Evolutionary conservation across 2,888 invertebrate species (phyloP).

Genomic region (Drosophila incognita): DNA sequence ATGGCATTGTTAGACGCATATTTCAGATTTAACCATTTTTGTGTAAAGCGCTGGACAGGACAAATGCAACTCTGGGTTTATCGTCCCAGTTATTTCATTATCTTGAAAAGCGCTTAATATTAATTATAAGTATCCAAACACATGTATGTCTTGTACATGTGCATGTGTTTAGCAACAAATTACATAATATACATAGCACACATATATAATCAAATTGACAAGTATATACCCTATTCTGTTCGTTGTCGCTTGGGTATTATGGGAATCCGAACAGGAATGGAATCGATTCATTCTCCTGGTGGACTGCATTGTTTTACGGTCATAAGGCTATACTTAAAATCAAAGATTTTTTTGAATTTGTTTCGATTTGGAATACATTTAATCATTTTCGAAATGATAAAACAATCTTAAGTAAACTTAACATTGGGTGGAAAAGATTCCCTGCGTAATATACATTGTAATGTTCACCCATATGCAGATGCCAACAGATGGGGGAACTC

Average conservation of each 20-base stretch:
- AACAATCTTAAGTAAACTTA: not conserved
- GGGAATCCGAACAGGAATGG: not conserved
- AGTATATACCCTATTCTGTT: slow-evolving; percentile 11
- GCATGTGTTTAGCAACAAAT: slow-evolving; percentile 35
- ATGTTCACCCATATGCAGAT: not conserved
- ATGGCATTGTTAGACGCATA: slow-evolving; percentile 34
- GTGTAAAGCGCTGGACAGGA: slow-evolving; percentile 13
- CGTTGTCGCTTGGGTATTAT: not conserved
- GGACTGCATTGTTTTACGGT: not conserved
- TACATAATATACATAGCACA: slow-evolving; percentile 37
- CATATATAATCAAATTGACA: slow-evolving; percentile 18
- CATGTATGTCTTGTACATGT: slow-evolving; percentile 8
- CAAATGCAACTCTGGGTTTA: not conserved
- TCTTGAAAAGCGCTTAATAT: slow-evolving; percentile 3
- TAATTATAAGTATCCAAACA: not conserved
- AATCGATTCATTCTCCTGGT: not conserved
- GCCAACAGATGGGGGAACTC: not conserved
- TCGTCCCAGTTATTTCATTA: slow-evolving; percentile 7
- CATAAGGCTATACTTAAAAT: not conserved
- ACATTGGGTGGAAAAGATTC: not conserved
- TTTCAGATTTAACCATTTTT: slow-evolving; percentile 28
- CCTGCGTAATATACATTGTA: not conserved
- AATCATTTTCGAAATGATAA: slow-evolving; percentile 1
- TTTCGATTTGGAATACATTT: not conserved
- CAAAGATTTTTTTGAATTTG: not conserved